Percentiles rank a stretch among this genome's conserved stretches.
phyloP scores from a whole-genome alignment of 2,113 vertebrate species.

The Heliornis fulica region DNA sequence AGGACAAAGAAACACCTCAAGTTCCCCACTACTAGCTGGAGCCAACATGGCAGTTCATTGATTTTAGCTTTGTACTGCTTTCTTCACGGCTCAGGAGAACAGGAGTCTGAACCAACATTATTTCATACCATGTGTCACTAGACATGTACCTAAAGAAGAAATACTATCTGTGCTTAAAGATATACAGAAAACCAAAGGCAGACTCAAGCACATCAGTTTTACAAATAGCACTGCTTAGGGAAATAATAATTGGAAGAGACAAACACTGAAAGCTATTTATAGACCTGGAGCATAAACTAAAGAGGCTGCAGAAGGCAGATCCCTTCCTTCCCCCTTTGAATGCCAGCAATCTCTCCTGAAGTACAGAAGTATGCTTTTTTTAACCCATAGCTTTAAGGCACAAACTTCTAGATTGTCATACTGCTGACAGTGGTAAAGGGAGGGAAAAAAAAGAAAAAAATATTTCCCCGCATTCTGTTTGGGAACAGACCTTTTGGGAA shows the following conservation, averaged over 20 bases:
- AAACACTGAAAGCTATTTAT: neutral
- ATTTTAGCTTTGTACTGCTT: neutral
- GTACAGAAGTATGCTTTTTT: neutral
- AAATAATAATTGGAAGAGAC: conserved; percentile 17
- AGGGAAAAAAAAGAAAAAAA: neutral
- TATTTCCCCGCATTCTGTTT: neutral
- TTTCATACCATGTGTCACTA: neutral
- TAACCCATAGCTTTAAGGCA: neutral
- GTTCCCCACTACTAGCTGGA: neutral
- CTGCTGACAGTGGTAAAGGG: neutral
- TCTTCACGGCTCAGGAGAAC: neutral
- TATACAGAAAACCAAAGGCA: neutral
- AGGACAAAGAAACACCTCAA: neutral
- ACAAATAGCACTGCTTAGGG: neutral
- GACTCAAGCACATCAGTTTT: neutral
- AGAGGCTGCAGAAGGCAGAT: neutral
- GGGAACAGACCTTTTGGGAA: neutral
- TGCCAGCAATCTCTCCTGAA: neutral
- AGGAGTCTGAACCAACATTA: neutral
- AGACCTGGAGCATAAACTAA: neutral
- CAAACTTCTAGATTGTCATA: neutral
- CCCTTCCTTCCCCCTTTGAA: neutral
- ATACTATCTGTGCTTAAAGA: neutral
- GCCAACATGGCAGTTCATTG: fast-evolving
- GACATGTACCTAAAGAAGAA: neutral